phyloP scores from a whole-genome alignment of 2,113 vertebrate species.

The Erythrocercus mccallii region DNA sequence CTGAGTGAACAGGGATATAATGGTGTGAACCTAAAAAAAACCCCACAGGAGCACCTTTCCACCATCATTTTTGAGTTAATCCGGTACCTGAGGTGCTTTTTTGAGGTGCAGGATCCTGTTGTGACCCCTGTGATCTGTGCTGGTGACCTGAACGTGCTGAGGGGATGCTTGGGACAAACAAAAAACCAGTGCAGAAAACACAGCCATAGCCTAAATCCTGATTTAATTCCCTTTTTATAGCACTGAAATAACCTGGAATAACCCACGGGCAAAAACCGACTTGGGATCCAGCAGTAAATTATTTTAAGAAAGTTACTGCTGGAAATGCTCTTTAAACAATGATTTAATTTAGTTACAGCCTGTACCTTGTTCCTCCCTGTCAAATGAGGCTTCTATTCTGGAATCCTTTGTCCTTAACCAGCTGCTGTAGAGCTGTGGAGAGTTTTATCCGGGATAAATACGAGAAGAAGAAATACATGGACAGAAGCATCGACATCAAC shows the following conservation, averaged over 20 bases:
- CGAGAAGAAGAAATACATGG: conserved; percentile 96
- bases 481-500: conserved; percentile 90
- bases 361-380: not conserved
- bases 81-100: not conserved
- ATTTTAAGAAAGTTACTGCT: conserved; percentile 9
- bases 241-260: not conserved
- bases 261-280: not conserved
- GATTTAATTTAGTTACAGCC: not conserved
- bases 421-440: conserved; percentile 83
- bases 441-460: conserved; percentile 97
- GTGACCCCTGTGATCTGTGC: not conserved
- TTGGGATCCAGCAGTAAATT: not conserved
- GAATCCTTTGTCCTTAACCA: conserved; percentile 72
- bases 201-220: not conserved
- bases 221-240: not conserved
- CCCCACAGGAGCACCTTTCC: not conserved
- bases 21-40: not conserved
- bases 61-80: rapidly evolving
- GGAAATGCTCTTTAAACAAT: not conserved
- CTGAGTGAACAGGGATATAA: rapidly evolving
- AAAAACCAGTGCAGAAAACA: not conserved
- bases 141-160: not conserved
- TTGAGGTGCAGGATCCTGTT: not conserved
- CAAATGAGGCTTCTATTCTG: not conserved
- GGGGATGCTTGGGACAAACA: not conserved